Evolutionary conservation across 2,797 vertebrate species (phyloP).

Genomic region (Prionace glauca): DNA sequence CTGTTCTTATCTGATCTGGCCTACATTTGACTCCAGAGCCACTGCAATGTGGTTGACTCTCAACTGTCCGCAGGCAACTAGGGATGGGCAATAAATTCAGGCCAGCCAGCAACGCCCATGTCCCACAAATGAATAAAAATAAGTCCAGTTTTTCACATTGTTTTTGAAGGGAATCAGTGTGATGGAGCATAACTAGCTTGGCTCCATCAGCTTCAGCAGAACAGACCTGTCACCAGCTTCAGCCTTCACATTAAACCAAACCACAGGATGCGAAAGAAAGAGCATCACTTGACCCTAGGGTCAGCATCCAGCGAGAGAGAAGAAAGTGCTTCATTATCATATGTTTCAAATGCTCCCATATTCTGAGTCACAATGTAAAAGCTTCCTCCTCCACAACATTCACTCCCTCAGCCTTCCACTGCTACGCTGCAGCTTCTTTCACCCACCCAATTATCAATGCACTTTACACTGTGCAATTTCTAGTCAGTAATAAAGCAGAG

Average conservation of each 20-base stretch:
- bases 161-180: too few relatives aligned
- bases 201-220: not conserved
- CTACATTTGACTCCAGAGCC: too few relatives aligned
- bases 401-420: conserved; percentile 11
- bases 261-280: not conserved
- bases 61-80: too few relatives aligned
- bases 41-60: too few relatives aligned
- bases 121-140: too few relatives aligned
- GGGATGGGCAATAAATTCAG: too few relatives aligned
- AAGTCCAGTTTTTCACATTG: too few relatives aligned
- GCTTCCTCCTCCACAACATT: conserved; percentile 12
- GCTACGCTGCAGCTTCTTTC: not conserved
- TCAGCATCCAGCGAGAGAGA: not conserved
- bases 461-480: not conserved
- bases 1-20: too few relatives aligned
- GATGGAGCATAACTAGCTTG: not conserved
- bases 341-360: not conserved
- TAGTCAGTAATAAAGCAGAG: not conserved
- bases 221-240: not conserved
- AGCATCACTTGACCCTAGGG: not conserved
- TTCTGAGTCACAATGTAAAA: conserved; percentile 29
- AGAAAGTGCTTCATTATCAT: not conserved
- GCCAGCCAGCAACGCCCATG: too few relatives aligned
- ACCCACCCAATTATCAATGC: not conserved
- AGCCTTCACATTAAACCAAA: not conserved